Percentiles rank a stretch among this genome's conserved stretches.
Evolutionary conservation across 2,888 invertebrate genomes (phyloP).

Genomic region (Nipponacmea schrenckii): DNA sequence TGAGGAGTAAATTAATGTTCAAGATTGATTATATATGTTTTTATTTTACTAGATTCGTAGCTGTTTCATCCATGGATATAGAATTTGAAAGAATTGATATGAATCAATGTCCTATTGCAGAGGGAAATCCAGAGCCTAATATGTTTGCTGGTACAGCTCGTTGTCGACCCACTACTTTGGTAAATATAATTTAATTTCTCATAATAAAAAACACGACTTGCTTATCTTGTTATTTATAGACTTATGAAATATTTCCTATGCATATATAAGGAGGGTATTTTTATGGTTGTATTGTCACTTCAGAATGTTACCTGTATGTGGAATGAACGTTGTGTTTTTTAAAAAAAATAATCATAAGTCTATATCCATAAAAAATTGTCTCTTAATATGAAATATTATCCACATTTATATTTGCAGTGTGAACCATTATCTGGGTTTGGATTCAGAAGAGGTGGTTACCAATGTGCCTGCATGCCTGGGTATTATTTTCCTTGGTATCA

Average conservation of each 20-base stretch:
- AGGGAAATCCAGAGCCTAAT: conserved; percentile 89
- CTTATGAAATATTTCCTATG: no score
- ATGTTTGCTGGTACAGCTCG: conserved; percentile 88
- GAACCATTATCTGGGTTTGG: conserved; percentile 97
- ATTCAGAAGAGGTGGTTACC: conserved; percentile 88
- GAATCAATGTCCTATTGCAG: conserved; percentile 92
- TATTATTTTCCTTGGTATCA: conserved; percentile 87
- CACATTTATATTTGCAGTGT: conserved; percentile 74
- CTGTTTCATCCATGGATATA: conserved; percentile 91
- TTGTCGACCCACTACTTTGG: conserved; percentile 77
- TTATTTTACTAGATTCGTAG: conserved; percentile 73
- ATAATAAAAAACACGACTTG: no score
- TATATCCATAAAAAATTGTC: no score
- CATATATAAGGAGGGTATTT: no score
- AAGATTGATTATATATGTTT: conserved; percentile 7
- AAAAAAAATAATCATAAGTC: no score
- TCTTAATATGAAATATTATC: no score
- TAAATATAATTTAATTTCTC: conserved; percentile 39
- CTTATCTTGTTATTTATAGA: no score
- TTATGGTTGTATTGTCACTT: no score
- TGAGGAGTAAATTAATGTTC: no score
- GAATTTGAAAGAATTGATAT: conserved; percentile 97
- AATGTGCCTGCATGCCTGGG: conserved; percentile 81
- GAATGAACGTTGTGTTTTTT: no score
- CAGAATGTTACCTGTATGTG: no score